Base-by-base conservation (phyloP, 2,113 vertebrate genomes). In the Balaeniceps rex region DNA sequence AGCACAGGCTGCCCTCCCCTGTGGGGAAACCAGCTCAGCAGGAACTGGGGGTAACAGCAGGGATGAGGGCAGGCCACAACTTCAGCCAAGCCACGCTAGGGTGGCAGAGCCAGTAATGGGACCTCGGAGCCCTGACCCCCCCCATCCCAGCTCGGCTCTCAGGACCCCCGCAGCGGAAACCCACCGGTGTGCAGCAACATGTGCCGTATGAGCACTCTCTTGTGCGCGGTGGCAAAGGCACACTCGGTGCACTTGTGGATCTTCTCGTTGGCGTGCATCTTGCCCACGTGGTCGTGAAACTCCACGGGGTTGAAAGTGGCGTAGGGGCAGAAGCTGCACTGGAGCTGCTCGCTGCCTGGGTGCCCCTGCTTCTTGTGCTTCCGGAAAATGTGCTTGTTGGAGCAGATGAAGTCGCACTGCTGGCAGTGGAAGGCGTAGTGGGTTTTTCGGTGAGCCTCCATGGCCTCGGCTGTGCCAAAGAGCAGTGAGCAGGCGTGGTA, bases 341-440 rank as follows among this genome's bases (percentile, higher is more conserved):
- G 94, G 19, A 99, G 98, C 93, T 99, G 96, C 76, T 99, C 98
- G 0, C 91, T 98, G 61, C 99, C 99, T 0, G 99, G 96, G 94
- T 99, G 99, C 9, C 99, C 99, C 49, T 98, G 98, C 38, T 99
- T 98, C 96, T 98, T 99, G 97, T 99, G 99, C 87, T 98, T 99
- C 83, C 99, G 99, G 83, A 99, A 99, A 34, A 98, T 68, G 0
- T 98, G 98, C 96, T 99, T 99, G 93, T 99, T 99, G 95, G 99
- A 99, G 95, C 99, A 99, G 58, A 98, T 99, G 63, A 99, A 99
- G 74, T 99, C 98, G 1, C 99, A 99, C 66, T 99, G 98, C 2
- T 99, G 97, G 97, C 99, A 99, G 97, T 99, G 99, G 97, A 99
- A 99, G 72, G 99, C 99, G 0, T 99, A 99, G 97, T 99, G 99